Percentiles rank a stretch among this genome's conserved stretches.
Conservation (phyloP, 2,888 invertebrate genomes). For the Calliphora vomitoria region DNA sequence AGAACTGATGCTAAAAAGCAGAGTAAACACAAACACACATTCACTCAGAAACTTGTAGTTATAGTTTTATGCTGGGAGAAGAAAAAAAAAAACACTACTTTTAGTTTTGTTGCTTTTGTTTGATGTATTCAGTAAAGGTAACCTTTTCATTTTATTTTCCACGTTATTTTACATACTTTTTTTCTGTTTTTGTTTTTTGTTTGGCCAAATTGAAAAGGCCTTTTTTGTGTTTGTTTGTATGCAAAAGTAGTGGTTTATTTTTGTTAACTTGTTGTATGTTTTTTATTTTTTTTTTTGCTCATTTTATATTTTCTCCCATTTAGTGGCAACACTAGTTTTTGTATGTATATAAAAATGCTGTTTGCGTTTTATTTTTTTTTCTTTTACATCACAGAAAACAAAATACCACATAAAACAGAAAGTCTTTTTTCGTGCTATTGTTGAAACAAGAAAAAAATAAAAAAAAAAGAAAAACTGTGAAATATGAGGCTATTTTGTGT, state of each 20-base stretch:
- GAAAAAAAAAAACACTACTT: conserved; percentile 27
- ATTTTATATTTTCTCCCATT: conserved; percentile 32
- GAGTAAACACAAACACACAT: conserved; percentile 7
- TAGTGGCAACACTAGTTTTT: conserved; percentile 66
- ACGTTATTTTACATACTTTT: conserved; percentile 26
- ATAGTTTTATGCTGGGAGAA: conserved; percentile 12
- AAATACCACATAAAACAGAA: conserved; percentile 44
- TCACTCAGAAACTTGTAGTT: conserved; percentile 22
- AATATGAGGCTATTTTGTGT: conserved; percentile 11
- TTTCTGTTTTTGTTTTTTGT: conserved; percentile 31
- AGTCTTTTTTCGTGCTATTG: neutral
- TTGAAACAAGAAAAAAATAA: conserved; percentile 1
- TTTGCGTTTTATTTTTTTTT: conserved; percentile 22
- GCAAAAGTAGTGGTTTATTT: conserved; percentile 55
- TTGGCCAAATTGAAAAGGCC: conserved; percentile 45
- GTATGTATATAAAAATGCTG: conserved; percentile 24
- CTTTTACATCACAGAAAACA: neutral
- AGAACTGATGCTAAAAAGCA: conserved; percentile 13
- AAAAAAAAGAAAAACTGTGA: neutral
- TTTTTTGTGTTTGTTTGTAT: conserved; percentile 5
- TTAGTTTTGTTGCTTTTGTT: conserved; percentile 43
- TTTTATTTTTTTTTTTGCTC: neutral
- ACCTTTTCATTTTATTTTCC: conserved; percentile 52
- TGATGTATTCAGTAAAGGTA: conserved; percentile 53
- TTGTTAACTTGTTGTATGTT: conserved; percentile 41